These are phyloP conservation scores for Drosophila bifasciata DNA, from an alignment of 1,140 invertebrate genomes.

Conservation along the genomic window DNA sequence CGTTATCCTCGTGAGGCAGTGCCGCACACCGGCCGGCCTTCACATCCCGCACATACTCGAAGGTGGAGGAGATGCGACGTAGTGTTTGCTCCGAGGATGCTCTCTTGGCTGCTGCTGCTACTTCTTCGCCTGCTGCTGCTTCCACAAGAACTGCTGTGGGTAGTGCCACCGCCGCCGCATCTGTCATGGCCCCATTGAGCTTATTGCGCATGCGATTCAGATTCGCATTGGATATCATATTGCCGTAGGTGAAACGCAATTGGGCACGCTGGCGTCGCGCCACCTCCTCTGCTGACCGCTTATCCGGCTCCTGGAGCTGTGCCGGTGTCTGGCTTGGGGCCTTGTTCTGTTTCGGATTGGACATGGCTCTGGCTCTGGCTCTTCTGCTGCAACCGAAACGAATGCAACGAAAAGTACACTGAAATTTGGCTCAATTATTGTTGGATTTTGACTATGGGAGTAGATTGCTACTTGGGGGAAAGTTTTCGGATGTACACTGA, in stretches of 20 bases:
- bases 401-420: too few species aligned
- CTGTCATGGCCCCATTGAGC: neutral
- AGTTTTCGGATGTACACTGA: too few species aligned
- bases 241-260: slow-evolving; percentile 54
- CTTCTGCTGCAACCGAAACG: too few species aligned
- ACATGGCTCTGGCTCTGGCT: too few species aligned
- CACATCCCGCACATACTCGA: slow-evolving; percentile 48
- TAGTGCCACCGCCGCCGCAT: neutral
- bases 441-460: too few species aligned
- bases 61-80: slow-evolving; percentile 63
- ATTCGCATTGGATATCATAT: slow-evolving; percentile 54
- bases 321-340: neutral
- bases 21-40: slow-evolving; percentile 25
- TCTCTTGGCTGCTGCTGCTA: neutral
- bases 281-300: slow-evolving; percentile 12
- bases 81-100: slow-evolving; percentile 11
- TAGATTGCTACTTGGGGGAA: too few species aligned
- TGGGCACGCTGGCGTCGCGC: slow-evolving; percentile 53
- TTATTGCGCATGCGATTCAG: slow-evolving; percentile 33
- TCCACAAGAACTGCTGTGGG: neutral
- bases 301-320: slow-evolving; percentile 2
- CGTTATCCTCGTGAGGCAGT: slow-evolving; percentile 45
- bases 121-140: neutral
- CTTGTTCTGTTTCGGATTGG: too few species aligned
- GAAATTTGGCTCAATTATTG: too few species aligned